Evolutionary conservation across 2,888 invertebrate species (phyloP), one percentile per base, ranked within the genome.

Genomic region (Horisme vitalbata): DNA sequence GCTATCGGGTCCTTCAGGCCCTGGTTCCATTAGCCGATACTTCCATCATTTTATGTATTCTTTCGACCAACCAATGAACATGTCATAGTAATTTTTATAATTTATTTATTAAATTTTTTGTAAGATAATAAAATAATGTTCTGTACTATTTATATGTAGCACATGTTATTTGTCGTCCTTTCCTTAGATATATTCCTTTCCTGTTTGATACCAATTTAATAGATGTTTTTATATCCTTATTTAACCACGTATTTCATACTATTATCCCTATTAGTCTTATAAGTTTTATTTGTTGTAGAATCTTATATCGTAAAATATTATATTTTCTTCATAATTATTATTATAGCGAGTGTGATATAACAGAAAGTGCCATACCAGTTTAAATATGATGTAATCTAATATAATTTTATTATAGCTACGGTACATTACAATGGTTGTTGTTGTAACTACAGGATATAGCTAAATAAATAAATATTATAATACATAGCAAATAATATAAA

Each of bases 101-200:
- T 6, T 82, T 81, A 83, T 82, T 75, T 75, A 78, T 79, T 74
- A 71, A 79, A 75, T 71, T 76, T 83, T 81, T 83, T 87, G 74
- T 88, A 88, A 86, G 87, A 78, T 83, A 86, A 83, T 85, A 86
- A 84, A 81, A 84, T 79, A 86, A 83, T 85, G 82, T 85, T 86
- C 81, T 86, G 83, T 86, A 86, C 68, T 80, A 79, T 77, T 74
- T 65, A 71, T 71, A 67, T 71, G 65, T 67, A 68, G 67, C 72
- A 60, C 68, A 69, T 63, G 60, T 80, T 58, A 79, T 77, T 81
- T 73, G 57, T 68, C 55, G 46, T 41, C 68, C 60, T 30, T n/a
- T 39, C 35, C 39, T 32, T 12, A 13, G 30, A 26, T 44, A 13
- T 33, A 14, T 45, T 15, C 41, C 23, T 30, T 13, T 41, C 41